These are phyloP conservation scores for Meles meles DNA, from an alignment of 2,113 vertebrate species.

Conservation along the genomic window DNA sequence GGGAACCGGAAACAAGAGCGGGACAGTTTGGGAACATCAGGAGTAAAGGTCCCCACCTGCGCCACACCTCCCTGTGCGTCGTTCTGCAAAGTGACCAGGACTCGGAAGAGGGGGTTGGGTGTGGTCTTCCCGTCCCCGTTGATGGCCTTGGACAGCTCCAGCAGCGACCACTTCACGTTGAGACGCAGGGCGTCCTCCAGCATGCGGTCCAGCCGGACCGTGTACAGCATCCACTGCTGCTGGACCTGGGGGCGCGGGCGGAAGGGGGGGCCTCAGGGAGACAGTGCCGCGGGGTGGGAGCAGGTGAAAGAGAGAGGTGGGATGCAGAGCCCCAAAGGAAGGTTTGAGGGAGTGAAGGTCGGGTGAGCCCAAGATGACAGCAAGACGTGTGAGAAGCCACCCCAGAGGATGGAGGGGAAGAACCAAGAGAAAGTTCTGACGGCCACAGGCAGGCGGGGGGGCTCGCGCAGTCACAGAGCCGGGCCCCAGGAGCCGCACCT, in stretches of 20 bases:
- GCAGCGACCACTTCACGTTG: conserved; percentile 88
- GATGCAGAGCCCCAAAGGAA: background rate
- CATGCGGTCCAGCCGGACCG: conserved; percentile 84
- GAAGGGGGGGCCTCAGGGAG: background rate
- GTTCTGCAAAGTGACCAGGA: conserved; percentile 84
- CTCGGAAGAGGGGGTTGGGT: conserved; percentile 86
- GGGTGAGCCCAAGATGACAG: background rate
- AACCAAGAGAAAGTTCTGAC: background rate
- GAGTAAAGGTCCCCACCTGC: conserved; percentile 78
- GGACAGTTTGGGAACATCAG: background rate
- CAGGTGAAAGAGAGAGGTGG: background rate
- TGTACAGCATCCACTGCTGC: conserved; percentile 86
- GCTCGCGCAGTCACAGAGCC: background rate
- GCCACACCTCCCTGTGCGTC: conserved; percentile 69
- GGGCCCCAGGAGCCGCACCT: conserved; percentile 75
- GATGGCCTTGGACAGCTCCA: conserved; percentile 88
- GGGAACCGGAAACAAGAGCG: background rate
- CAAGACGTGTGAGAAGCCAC: background rate
- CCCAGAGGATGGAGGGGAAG: background rate
- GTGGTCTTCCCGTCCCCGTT: conserved; percentile 85
- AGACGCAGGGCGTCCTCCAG: conserved; percentile 87
- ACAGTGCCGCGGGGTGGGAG: too few relatives aligned
- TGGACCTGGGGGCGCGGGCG: conserved; percentile 81
- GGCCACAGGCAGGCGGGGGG: accelerated
- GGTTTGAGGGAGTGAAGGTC: background rate